Base-by-base conservation (phyloP, 1,140 invertebrate genomes). In the Drosophila simulans region DNA sequence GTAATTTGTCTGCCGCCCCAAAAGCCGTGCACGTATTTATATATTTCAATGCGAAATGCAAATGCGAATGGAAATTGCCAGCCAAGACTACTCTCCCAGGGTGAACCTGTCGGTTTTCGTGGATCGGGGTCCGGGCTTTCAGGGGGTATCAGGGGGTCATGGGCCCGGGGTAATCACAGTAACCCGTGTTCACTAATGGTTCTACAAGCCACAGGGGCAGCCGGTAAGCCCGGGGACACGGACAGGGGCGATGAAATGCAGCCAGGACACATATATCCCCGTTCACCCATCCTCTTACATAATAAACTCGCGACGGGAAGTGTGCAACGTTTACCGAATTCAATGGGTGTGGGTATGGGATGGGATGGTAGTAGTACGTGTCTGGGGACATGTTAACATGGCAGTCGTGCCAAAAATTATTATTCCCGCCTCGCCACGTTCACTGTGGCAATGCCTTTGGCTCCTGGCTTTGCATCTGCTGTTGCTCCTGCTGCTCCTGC, bases 361-460 rank as follows among this genome's bases (percentile, higher is more conserved):
- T 43, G 42, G 78, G 63, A 31, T 31, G 31, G 53, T 46, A 46
- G 22, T 25, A 46, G 74, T 85, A 88, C 83, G 84, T 89, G 83
- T 89, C 81, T 76, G 90, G 90, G 90, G 90, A 91, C 90, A 91
- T 91, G 90, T 91, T 91, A 91, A 91, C 90, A 91, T 90, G 90
- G 90, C 90, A 86, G 83, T 88, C 90, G 82, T 91, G 90, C 85
- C 86, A 85, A 88, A 91, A 91, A 91, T 91, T 91, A 91, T 91
- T 91, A 91, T 91, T 91, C 81, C 88, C 83, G 74, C 75, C 82
- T 81, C 77, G 83, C 71, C 54, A 75, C 72, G 72, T 68, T 54
- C 55, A 37, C 49, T 71, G 66, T 59, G 71, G 51, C 73, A 56
- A 25, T 74, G 71, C 70, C 69, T 48, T 56, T 69, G 65, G 46